Evolutionary conservation across 2,113 vertebrate species (phyloP), one percentile per base, ranked within the genome.

Genomic region (Macrotis lagotis): DNA sequence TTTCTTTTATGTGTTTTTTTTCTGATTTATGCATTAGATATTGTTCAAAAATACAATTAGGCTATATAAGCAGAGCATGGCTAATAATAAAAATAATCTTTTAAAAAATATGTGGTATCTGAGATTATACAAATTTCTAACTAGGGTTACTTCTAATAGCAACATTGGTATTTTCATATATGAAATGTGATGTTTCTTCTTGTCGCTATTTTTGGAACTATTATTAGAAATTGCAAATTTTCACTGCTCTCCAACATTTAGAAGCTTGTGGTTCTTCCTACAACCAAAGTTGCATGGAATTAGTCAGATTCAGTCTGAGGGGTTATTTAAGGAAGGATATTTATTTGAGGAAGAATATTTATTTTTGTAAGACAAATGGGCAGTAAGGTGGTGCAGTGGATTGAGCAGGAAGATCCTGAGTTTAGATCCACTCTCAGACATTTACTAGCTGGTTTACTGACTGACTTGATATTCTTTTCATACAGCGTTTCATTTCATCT

Each of bases 121-220:
- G 51, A 25, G 9, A 22, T 90, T 37, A 93, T 1, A 31, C 25
- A 31, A 1, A 90, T 12, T 25, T 37, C 50, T 48, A 51, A 91
- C 28, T 92, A 31, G 89, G 91, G n/a, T 44, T 91, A 24, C 5
- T 92, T 88, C n/a, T 74, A 31, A 5, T 49, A 6, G 22, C 52
- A 51, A 91, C 50, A 11, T 28, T 95, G 90, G 31, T 91, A 89
- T 50, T 51, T 59, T 95, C 74, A 50, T 95, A 25, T 88, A 91
- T 66, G 90, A 95, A 95, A 53, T 31, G 9, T 51, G n/a, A 89
- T 26, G 88, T 11, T 89, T 48, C 19, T 89, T 7, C 19, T 24
- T 48, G 44, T 48, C 88, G 48, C 88, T 48, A 31, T 89, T 95
- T 93, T 92, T 90, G 26, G 89, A 95, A 83, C 74, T 50, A 44